Conservation (phyloP, 92 coral and sea anemone species). For the Porites divaricata region DNA sequence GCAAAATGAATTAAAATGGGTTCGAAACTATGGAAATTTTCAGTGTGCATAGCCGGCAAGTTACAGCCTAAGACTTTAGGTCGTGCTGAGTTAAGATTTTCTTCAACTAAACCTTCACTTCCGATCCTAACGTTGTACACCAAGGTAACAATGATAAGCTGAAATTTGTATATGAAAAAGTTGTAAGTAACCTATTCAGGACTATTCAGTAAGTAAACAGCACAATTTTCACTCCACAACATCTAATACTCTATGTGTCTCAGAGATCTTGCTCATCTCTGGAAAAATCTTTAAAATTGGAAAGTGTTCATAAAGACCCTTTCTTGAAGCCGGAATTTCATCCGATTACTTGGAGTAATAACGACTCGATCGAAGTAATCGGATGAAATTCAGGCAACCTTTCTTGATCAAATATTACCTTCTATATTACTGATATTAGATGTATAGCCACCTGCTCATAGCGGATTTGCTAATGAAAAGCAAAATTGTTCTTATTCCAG, state of each 20-base stretch:
- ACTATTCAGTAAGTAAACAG: background rate
- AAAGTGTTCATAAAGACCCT: too few relatives aligned
- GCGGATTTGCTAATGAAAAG: background rate
- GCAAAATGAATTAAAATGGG: too few relatives aligned
- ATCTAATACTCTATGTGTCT: too few relatives aligned
- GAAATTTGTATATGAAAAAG: background rate
- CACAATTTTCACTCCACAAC: background rate
- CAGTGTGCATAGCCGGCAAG: background rate
- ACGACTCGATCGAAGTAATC: too few relatives aligned
- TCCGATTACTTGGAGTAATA: too few relatives aligned
- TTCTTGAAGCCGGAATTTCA: too few relatives aligned
- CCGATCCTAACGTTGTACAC: constrained; percentile 55
- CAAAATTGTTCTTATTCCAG: background rate
- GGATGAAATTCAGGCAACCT: too few relatives aligned
- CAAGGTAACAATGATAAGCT: constrained; percentile 20
- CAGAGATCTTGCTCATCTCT: too few relatives aligned
- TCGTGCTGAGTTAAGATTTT: background rate
- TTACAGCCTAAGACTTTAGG: background rate
- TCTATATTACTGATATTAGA: too few relatives aligned
- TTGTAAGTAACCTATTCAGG: background rate
- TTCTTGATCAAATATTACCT: too few relatives aligned
- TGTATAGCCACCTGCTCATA: background rate
- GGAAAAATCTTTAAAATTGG: too few relatives aligned
- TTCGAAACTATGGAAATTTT: background rate
- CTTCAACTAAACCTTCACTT: constrained; percentile 9